Percentiles rank a stretch among this genome's conserved stretches.
Evolutionary conservation across 2,888 invertebrate species (phyloP).

Genomic region (Aporophyla nigra): DNA sequence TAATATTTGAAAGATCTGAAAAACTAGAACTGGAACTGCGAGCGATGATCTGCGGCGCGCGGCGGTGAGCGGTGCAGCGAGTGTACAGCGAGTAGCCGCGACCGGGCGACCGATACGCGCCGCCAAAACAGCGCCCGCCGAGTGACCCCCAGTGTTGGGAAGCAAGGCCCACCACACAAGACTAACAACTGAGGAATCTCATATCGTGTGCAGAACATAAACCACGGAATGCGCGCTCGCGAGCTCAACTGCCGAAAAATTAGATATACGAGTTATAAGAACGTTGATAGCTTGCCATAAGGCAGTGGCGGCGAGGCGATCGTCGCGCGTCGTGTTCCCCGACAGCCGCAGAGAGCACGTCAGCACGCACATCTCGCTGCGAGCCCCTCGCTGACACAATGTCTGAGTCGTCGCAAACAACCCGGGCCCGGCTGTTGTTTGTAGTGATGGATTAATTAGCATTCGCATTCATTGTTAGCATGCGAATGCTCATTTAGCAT

Average conservation of each 20-base stretch:
- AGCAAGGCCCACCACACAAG: no score
- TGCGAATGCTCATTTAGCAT: no score
- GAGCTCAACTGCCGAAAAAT: background rate
- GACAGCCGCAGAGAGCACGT: background rate
- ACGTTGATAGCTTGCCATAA: background rate
- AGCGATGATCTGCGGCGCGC: no score
- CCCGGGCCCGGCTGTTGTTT: slow-evolving; percentile 31
- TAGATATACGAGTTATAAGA: background rate
- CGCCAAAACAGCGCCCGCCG: no score
- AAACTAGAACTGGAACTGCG: background rate
- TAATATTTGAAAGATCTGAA: background rate
- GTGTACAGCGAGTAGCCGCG: no score
- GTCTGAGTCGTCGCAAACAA: slow-evolving; percentile 33
- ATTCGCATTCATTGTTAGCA: no score
- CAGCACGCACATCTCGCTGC: background rate
- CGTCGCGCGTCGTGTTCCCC: no score
- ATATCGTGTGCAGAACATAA: background rate
- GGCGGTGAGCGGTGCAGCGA: no score
- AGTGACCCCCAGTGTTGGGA: no score
- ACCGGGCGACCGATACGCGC: no score
- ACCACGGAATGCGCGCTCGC: background rate
- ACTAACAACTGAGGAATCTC: no score
- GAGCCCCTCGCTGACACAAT: slow-evolving; percentile 23
- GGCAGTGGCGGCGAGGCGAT: background rate
- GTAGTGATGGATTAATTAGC: no score